A percentile compares a stretch with the other conserved stretches of the same genome.
Conservation (phyloP, 1,140 invertebrate genomes). For the Drosophila grimshawi region DNA sequence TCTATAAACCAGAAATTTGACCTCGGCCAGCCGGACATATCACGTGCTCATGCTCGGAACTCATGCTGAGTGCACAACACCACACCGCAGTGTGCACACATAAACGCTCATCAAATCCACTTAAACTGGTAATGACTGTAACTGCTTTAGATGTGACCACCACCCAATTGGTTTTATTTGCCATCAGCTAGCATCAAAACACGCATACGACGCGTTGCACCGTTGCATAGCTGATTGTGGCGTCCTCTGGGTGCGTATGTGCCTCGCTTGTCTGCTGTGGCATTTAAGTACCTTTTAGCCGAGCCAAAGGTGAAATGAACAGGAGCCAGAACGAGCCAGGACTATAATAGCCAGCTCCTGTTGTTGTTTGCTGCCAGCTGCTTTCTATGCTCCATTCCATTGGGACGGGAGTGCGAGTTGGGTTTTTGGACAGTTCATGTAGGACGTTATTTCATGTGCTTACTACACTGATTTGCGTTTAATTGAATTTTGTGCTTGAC, state of each 20-base stretch:
- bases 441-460: slow-evolving; percentile 47
- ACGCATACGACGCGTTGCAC: slow-evolving; percentile 52
- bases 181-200: slow-evolving; percentile 67
- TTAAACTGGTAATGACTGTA: slow-evolving; percentile 63
- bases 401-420: background rate
- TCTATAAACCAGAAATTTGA: background rate
- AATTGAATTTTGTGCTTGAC: slow-evolving; percentile 76
- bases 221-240: slow-evolving; percentile 21
- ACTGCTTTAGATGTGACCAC: slow-evolving; percentile 38
- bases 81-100: slow-evolving; percentile 32
- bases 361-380: slow-evolving; percentile 17
- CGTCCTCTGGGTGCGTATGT: background rate
- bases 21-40: too few species aligned
- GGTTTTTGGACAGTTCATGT: background rate
- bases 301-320: slow-evolving; percentile 42
- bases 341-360: slow-evolving; percentile 56
- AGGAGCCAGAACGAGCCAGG: slow-evolving; percentile 1
- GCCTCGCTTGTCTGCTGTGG: slow-evolving; percentile 31
- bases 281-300: slow-evolving; percentile 53
- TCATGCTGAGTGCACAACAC: slow-evolving; percentile 36
- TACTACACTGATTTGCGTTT: slow-evolving; percentile 77
- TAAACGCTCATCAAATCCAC: slow-evolving; percentile 81
- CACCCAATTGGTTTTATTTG: slow-evolving; percentile 65
- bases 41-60: background rate
- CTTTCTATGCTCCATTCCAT: background rate